phyloP scores from a whole-genome alignment of 2,797 vertebrate species.

The Ctenopoma kingsleyae region DNA sequence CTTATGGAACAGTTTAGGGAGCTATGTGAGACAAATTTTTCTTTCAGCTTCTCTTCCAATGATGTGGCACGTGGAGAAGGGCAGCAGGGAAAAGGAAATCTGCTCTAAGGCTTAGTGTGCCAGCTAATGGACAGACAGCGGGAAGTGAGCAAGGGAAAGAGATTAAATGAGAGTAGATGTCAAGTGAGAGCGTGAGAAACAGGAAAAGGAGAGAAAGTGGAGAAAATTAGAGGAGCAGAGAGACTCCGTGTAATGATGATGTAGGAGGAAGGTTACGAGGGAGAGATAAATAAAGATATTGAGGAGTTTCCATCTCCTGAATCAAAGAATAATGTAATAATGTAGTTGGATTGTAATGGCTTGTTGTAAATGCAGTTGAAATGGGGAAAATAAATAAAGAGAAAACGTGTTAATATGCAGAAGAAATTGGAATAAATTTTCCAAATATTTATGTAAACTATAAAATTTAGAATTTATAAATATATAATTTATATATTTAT shows the following conservation, averaged over 20 bases:
- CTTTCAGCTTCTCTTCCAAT: background rate
- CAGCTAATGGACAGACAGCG: slow-evolving; percentile 10
- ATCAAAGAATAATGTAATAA: slow-evolving; percentile 12
- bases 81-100: background rate
- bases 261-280: slow-evolving; percentile 24
- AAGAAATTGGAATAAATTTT: too few relatives aligned
- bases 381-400: background rate
- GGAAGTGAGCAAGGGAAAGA: slow-evolving; percentile 14
- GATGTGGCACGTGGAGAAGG: slow-evolving; percentile 1
- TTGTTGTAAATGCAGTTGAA: background rate
- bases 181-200: slow-evolving; percentile 8
- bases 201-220: background rate
- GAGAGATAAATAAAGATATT: slow-evolving; percentile 17
- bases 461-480: too few relatives aligned
- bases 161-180: slow-evolving; percentile 36
- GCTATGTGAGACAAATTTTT: background rate
- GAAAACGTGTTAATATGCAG: too few relatives aligned
- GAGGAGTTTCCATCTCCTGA: slow-evolving; percentile 15
- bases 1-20: background rate
- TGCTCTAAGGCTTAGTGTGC: slow-evolving; percentile 4
- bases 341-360: background rate
- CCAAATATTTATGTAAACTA: too few relatives aligned
- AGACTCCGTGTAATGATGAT: background rate
- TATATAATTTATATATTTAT: too few relatives aligned
- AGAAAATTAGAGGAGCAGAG: slow-evolving; percentile 7